These are phyloP conservation scores for Dicrostonyx torquatus DNA, from an alignment of 2,797 vertebrate genomes.

Conservation along the genomic window DNA sequence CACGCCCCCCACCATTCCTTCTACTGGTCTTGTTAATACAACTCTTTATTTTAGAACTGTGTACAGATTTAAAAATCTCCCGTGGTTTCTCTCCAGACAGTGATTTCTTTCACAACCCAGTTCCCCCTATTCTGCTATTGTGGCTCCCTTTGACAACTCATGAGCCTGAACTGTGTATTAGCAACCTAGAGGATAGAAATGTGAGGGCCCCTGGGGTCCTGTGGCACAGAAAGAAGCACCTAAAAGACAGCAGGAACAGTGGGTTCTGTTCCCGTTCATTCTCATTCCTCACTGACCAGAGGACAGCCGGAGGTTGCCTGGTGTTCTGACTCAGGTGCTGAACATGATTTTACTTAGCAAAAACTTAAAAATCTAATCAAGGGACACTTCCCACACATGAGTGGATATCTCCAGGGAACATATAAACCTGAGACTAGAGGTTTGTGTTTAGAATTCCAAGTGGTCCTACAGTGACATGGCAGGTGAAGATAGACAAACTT, in stretches of 20 bases:
- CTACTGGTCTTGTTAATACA: neutral
- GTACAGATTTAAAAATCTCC: neutral
- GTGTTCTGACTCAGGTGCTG: neutral
- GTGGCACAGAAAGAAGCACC: neutral
- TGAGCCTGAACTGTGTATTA: neutral
- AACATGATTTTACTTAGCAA: neutral
- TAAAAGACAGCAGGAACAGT: neutral
- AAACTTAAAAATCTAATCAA: neutral
- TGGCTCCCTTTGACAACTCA: neutral
- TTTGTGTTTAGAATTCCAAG: neutral
- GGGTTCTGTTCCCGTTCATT: neutral
- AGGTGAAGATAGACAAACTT: too few relatives aligned
- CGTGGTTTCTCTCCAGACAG: neutral
- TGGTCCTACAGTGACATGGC: neutral
- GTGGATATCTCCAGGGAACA: too few relatives aligned
- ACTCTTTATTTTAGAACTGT: neutral
- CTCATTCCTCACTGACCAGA: neutral
- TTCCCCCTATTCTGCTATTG: neutral
- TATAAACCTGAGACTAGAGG: too few relatives aligned
- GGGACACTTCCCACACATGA: too few relatives aligned
- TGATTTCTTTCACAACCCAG: neutral
- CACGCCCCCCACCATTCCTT: neutral
- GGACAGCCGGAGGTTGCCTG: neutral
- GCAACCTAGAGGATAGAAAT: neutral
- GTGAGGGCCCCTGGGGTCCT: neutral